Evolutionary conservation across 2,797 vertebrate species (phyloP), one percentile per base, ranked within the genome.

Genomic region (Otus scops): DNA sequence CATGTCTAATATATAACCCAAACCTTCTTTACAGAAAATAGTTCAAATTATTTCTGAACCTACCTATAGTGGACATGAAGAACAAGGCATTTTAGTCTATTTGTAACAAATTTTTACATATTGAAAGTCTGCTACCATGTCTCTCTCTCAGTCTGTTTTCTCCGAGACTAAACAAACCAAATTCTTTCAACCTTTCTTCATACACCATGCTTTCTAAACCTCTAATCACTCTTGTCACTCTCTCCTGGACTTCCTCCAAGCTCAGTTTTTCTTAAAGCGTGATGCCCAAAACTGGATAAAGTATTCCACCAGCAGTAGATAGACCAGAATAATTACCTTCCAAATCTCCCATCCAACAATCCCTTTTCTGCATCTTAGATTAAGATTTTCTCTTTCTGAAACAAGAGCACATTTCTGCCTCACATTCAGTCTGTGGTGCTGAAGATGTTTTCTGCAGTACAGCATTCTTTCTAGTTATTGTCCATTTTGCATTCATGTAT

Each of bases 141-240:
- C 50, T 86, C 43, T 88, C 61, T 88, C 51, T 53, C 68, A 88
- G 64, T 61, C 88, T 90, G 45, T 92, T 93, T 95, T 93, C 61
- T 86, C 24, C 65, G 75, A 96, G 95, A 95, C 93, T 95, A 97
- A 97, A 95, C 94, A 96, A 95, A 86, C 41, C 54, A 79, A 88
- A 95, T 93, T 96, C 93, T 95, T 95, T 93, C 74, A 92, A 94
- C 70, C 80, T 90, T 93, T 95, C 65, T 95, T 93, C 88, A 79
- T 73, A 97, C 59, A 51, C 92, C 63, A 56, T 82, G 73, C 61
- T 79, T 94, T 95, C 88, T 96, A 93, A 96, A 95, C 80, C 63
- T 89, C 73, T 89, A 96, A 93, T 95, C 77, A 56, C 67, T 95
- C 94, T 92, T 95, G 95, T 96, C 90, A 84, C 54, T 93, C 67